Base-by-base conservation (phyloP, 2,797 vertebrate genomes). In the Martes flavigula region DNA sequence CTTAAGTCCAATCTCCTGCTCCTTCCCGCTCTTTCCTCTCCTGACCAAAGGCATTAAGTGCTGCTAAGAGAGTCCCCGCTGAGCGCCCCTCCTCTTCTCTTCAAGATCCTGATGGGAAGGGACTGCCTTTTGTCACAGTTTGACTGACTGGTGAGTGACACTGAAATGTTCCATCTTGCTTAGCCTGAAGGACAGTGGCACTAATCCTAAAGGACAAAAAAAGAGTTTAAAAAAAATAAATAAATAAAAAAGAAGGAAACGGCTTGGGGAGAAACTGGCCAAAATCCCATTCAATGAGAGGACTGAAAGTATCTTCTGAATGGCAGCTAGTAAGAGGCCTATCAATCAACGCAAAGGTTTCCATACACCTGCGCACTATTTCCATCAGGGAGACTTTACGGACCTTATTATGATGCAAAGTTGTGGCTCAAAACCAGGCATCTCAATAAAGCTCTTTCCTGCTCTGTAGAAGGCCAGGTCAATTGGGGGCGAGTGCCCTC, bases 1-100 rank as follows among this genome's bases (percentile, higher is more conserved):
- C 93, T 96, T 92, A 97, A 97, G 62, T 90, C 96, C 90, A 93
- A 95, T 97, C 97, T 97, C 98, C 95, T 89, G 91, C 40, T 95
- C 75, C 64, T 96, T 97, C 88, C 32, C 48, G 62, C 38, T 89
- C 77, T 83, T 89, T 93, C 72, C 92, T 86, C 91, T 94, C 87
- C 85, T 75, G 43, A 70, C 70, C 38, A 15, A 90, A 70, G 66
- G 77, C 35, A 43, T 86, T 82, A 95, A 93, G 64, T 62, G 40
- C 84, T 35, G 35, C 54, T 88, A 83, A 96, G 43, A 43, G 62
- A 94, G 25, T 13, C 56, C 90, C 87, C 30, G 84, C 82, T 72
- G 82, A n/a, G 82, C 3, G 13, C 18, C 17, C 40, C 54, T 46
- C 66, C 2, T 21, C 40, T 35, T 25, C 43, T 48, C 51, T 77